Evolutionary conservation across 2,888 invertebrate species (phyloP).

Genomic region (Dinocampus coccinellae): DNA sequence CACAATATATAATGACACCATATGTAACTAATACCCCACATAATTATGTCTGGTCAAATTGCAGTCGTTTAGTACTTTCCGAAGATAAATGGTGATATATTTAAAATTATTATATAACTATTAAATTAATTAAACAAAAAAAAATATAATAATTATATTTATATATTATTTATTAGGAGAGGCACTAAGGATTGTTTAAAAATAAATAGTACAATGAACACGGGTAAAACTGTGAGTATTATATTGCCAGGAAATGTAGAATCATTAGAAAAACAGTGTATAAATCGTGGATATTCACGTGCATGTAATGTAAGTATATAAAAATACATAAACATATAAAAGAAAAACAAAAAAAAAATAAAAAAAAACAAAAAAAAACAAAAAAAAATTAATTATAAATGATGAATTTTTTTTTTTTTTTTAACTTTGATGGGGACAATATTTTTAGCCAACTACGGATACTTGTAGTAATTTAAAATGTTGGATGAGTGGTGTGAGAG

Average conservation of each 20-base stretch:
- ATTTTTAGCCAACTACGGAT: neutral
- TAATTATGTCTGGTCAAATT: neutral
- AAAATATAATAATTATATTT: neutral
- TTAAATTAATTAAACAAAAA: neutral
- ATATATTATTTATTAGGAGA: too few species aligned
- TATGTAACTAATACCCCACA: neutral
- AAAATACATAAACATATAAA: neutral
- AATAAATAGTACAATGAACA: neutral
- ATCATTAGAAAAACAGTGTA: neutral
- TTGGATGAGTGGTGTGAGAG: neutral
- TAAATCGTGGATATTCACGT: neutral
- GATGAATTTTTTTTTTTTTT: too few species aligned
- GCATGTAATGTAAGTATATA: neutral
- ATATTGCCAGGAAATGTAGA: conserved; percentile 8
- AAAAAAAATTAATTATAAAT: neutral
- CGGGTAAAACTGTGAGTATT: neutral
- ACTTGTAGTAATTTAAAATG: neutral
- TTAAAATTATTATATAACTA: neutral
- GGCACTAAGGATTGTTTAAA: neutral
- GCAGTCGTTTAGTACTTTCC: neutral
- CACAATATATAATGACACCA: neutral
- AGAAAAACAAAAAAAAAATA: too few species aligned
- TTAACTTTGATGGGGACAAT: neutral
- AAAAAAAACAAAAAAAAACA: too few species aligned
- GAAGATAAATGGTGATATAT: neutral